Conservation (phyloP, 2,113 vertebrate genomes). For the Cyrtonyx montezumae region DNA sequence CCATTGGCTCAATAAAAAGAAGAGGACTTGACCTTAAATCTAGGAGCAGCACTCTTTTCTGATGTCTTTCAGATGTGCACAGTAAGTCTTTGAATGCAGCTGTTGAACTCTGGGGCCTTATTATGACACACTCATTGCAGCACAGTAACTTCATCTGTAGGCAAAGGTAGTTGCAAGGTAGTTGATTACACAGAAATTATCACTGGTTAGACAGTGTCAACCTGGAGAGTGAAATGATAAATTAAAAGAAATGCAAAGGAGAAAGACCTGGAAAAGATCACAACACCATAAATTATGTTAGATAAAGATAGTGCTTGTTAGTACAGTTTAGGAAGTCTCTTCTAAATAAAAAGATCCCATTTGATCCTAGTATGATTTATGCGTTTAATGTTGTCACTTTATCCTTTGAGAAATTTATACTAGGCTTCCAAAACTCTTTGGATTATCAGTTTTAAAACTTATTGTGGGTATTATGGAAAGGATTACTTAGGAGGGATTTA, state of each 20-base stretch:
- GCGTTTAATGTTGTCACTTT: background rate
- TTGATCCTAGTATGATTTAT: background rate
- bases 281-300: constrained; percentile 41
- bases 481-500: background rate
- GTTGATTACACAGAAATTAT: background rate
- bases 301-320: background rate
- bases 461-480: background rate
- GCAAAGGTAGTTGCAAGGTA: background rate
- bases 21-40: background rate
- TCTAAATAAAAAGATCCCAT: background rate
- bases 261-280: background rate
- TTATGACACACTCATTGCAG: background rate
- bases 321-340: background rate
- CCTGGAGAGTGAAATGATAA: background rate
- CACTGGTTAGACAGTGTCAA: background rate
- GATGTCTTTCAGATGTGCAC: background rate
- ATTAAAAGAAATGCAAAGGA: constrained; percentile 6
- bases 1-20: background rate
- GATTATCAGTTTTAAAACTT: constrained; percentile 18
- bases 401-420: background rate
- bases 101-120: background rate
- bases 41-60: background rate
- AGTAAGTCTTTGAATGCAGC: background rate
- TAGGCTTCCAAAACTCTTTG: background rate
- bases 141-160: background rate